These are phyloP conservation scores for Drosophila crucigera DNA, from an alignment of 2,888 invertebrate genomes.

Conservation along the genomic window DNA sequence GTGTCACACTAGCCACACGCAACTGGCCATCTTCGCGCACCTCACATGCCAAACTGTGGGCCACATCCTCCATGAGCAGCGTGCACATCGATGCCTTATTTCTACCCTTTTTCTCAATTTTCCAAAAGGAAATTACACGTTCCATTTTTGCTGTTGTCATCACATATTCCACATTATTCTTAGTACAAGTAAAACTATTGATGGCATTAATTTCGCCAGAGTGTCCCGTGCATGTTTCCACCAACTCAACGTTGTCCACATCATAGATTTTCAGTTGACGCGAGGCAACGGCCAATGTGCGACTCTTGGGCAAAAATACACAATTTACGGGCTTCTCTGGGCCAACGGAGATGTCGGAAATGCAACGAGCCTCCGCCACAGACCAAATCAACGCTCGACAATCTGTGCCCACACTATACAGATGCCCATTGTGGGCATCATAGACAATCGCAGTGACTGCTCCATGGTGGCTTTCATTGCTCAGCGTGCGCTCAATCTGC, in stretches of 20 bases:
- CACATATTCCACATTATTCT: constrained; percentile 76
- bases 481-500: constrained; percentile 81
- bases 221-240: constrained; percentile 89
- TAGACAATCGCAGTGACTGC: constrained; percentile 87
- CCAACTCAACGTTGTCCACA: constrained; percentile 86
- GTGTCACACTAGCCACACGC: constrained; percentile 87
- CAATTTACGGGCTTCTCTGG: constrained; percentile 85
- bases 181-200: constrained; percentile 73
- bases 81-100: constrained; percentile 87
- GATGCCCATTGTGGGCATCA: constrained; percentile 83
- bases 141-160: constrained; percentile 84
- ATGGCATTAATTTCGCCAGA: constrained; percentile 87
- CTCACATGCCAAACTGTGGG: constrained; percentile 86
- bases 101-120: constrained; percentile 82
- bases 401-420: constrained; percentile 88
- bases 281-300: constrained; percentile 80
- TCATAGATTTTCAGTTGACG: constrained; percentile 87
- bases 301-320: constrained; percentile 80
- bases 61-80: constrained; percentile 90
- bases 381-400: constrained; percentile 87
- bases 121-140: constrained; percentile 84
- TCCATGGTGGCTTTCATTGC: constrained; percentile 86
- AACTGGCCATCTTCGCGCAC: constrained; percentile 86
- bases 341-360: constrained; percentile 88
- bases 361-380: constrained; percentile 84